Evolutionary conservation across 2,113 vertebrate species (phyloP).

Genomic region (Spilogale gracilis): DNA sequence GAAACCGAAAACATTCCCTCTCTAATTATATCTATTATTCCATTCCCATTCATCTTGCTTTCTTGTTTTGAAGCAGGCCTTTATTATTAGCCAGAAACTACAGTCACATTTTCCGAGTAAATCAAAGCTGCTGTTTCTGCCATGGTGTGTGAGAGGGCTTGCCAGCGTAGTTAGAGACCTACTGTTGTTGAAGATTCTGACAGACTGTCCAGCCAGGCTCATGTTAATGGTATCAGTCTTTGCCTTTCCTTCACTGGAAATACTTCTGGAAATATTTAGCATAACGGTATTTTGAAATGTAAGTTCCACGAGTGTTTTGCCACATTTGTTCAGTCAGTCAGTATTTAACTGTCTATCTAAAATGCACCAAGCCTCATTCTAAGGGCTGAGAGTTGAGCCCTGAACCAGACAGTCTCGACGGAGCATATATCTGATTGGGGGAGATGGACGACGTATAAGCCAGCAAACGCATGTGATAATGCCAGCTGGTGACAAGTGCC

Average conservation of each 20-base stretch:
- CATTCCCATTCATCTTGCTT: constrained; percentile 40
- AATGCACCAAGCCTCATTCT: background rate
- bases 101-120: constrained; percentile 45
- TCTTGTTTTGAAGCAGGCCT: constrained; percentile 39
- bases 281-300: background rate
- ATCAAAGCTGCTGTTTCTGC: constrained; percentile 16
- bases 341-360: background rate
- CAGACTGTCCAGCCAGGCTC: background rate
- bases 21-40: constrained; percentile 69
- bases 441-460: background rate
- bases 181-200: background rate
- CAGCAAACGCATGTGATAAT: background rate
- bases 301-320: background rate
- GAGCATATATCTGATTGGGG: background rate
- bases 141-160: background rate
- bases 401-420: background rate
- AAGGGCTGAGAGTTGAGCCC: background rate
- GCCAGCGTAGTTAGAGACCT: background rate
- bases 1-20: constrained; percentile 68
- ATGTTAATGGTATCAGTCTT: background rate
- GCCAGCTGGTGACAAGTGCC: too few species aligned
- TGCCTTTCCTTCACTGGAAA: background rate
- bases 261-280: background rate
- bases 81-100: constrained; percentile 31
- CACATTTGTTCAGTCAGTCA: background rate